phyloP scores from a whole-genome alignment of 2,888 invertebrate genomes.

The Dione vanillae region DNA sequence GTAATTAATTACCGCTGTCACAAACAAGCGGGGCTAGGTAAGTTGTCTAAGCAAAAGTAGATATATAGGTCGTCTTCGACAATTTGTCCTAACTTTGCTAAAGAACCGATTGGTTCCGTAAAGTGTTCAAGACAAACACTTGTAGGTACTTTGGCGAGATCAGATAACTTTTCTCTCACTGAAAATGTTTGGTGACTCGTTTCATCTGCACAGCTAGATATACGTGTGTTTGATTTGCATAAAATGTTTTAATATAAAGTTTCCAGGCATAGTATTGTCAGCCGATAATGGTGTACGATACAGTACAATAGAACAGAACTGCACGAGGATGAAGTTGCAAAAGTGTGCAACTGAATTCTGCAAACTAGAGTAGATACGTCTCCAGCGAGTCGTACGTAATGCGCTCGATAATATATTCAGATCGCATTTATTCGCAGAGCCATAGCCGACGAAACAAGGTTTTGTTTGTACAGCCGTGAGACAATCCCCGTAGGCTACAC shows the following conservation, averaged over 20 bases:
- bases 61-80: constrained; percentile 35
- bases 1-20: constrained; percentile 78
- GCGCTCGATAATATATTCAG: constrained; percentile 80
- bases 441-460: constrained; percentile 77
- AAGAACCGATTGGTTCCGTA: constrained; percentile 25
- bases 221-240: constrained; percentile 8
- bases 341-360: constrained; percentile 59
- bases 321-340: constrained; percentile 50
- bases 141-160: constrained; percentile 18
- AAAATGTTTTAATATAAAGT: constrained; percentile 29
- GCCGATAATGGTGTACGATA: constrained; percentile 43
- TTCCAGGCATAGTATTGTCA: constrained; percentile 32
- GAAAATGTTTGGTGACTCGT: background rate
- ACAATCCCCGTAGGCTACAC: constrained; percentile 68
- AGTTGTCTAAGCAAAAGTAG: constrained; percentile 45
- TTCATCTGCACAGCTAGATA: background rate
- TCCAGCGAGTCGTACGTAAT: constrained; percentile 78
- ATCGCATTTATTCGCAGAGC: constrained; percentile 77
- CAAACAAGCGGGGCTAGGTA: constrained; percentile 51
- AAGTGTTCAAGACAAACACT: constrained; percentile 24
- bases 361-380: constrained; percentile 67
- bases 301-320: constrained; percentile 44
- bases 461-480: constrained; percentile 66
- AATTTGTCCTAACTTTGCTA: constrained; percentile 41
- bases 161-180: constrained; percentile 22